A percentile compares a stretch with the other conserved stretches of the same genome.
These are phyloP conservation scores for Operophtera brumata DNA, from an alignment of 2,888 invertebrate genomes.

Conservation along the genomic window DNA sequence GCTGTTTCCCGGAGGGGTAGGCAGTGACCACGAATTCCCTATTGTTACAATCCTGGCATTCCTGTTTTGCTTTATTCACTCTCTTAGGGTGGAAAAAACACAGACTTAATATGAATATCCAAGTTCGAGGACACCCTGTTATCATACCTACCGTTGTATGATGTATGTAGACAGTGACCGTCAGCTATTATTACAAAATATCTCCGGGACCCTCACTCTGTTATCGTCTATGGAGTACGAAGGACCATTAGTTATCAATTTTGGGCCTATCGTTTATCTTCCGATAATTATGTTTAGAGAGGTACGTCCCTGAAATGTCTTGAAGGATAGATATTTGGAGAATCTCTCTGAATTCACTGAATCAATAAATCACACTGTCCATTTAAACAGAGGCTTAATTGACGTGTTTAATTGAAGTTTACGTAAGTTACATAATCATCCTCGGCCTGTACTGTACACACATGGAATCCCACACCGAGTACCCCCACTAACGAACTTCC, in stretches of 20 bases:
- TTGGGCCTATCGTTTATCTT: constrained; percentile 30
- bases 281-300: constrained; percentile 29
- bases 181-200: constrained; percentile 20
- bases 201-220: constrained; percentile 10
- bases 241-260: constrained; percentile 33
- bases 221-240: constrained; percentile 20
- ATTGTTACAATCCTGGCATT: too few relatives aligned
- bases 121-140: constrained; percentile 3
- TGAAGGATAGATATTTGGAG: constrained; percentile 21
- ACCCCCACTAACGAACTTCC: too few relatives aligned
- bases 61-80: too few relatives aligned
- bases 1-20: too few relatives aligned
- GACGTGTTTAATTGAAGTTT: too few relatives aligned
- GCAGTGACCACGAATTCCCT: too few relatives aligned
- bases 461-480: too few relatives aligned
- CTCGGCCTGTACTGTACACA: too few relatives aligned
- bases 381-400: too few relatives aligned
- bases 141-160: background rate
- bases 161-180: constrained; percentile 6
- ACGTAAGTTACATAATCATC: too few relatives aligned
- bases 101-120: background rate
- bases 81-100: too few relatives aligned
- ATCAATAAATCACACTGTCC: constrained; percentile 7
- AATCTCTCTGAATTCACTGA: background rate
- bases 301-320: constrained; percentile 26